Conservation (phyloP, 1,140 invertebrate genomes). For the Philaenus spumarius region DNA sequence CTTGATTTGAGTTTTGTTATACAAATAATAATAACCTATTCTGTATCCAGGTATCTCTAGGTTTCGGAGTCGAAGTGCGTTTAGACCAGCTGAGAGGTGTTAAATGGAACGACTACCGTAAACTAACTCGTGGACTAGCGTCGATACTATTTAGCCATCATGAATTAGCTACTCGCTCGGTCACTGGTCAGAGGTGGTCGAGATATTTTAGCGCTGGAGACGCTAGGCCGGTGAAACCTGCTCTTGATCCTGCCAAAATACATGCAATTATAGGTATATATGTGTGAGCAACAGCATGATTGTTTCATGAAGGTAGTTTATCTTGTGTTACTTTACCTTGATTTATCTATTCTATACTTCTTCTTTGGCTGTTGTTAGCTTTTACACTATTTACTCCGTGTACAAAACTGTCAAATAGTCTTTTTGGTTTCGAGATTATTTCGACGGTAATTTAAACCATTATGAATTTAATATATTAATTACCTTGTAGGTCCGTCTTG, state of each 20-base stretch:
- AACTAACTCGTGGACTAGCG: conserved; percentile 60
- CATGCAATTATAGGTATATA: conserved; percentile 48
- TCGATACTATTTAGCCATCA: conserved; percentile 65
- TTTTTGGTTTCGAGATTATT: no score
- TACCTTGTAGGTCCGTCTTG: no score
- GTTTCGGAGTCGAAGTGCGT: conserved; percentile 61
- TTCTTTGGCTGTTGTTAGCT: no score
- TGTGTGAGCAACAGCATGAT: neutral
- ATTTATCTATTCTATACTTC: no score
- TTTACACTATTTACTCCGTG: no score
- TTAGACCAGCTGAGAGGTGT: conserved; percentile 60
- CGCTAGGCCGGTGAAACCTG: conserved; percentile 61
- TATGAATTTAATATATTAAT: no score
- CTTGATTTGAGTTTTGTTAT: no score
- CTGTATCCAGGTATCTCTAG: conserved; percentile 53
- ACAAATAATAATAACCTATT: no score
- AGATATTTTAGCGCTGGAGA: conserved; percentile 44
- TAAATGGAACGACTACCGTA: conserved; percentile 65
- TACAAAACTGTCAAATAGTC: no score
- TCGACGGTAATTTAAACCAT: no score
- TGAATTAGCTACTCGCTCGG: conserved; percentile 63
- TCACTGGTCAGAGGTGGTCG: conserved; percentile 66
- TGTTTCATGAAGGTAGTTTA: no score
- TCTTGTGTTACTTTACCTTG: no score
- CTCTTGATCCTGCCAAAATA: conserved; percentile 59